These are phyloP conservation scores for Lasioglossum vierecki DNA, from an alignment of 2,888 invertebrate genomes.

Conservation along the genomic window DNA sequence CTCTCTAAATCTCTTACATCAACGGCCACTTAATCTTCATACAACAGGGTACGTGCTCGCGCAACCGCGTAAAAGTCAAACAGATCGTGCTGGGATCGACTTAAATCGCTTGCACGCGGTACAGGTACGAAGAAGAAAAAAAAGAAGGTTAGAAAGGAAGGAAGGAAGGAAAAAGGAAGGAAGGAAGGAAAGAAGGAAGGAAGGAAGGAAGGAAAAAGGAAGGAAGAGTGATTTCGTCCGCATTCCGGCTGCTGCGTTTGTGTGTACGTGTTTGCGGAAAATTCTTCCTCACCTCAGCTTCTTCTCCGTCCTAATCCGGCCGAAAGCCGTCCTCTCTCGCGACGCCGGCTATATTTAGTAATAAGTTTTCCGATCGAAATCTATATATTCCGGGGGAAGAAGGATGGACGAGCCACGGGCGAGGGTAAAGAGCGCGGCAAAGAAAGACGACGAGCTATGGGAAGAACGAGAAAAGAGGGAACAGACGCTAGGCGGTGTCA, in stretches of 20 bases:
- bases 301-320: constrained; percentile 51
- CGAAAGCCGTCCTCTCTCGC: constrained; percentile 41
- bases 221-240: constrained; percentile 23
- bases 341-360: constrained; percentile 58
- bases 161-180: too few relatives aligned
- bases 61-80: constrained; percentile 47
- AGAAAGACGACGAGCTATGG: not conserved
- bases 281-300: constrained; percentile 39
- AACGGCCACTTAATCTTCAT: constrained; percentile 59
- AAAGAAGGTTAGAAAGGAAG: too few relatives aligned
- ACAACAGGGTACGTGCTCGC: constrained; percentile 30
- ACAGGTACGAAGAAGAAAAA: not conserved
- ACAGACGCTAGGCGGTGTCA: not conserved
- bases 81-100: constrained; percentile 54
- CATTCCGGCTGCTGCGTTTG: constrained; percentile 15
- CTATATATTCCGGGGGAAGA: constrained; percentile 55
- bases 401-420: constrained; percentile 20
- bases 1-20: constrained; percentile 16
- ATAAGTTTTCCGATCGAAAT: constrained; percentile 66
- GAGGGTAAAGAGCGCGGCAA: constrained; percentile 17
- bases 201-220: not conserved
- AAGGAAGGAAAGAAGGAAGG: not conserved
- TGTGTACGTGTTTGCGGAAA: constrained; percentile 34
- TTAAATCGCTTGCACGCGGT: constrained; percentile 48
- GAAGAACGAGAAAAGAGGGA: constrained; percentile 8